Percentiles rank a stretch among this genome's conserved stretches.
These are phyloP conservation scores for Sebastes fasciatus DNA, from an alignment of 2,113 vertebrate genomes.

Conservation along the genomic window DNA sequence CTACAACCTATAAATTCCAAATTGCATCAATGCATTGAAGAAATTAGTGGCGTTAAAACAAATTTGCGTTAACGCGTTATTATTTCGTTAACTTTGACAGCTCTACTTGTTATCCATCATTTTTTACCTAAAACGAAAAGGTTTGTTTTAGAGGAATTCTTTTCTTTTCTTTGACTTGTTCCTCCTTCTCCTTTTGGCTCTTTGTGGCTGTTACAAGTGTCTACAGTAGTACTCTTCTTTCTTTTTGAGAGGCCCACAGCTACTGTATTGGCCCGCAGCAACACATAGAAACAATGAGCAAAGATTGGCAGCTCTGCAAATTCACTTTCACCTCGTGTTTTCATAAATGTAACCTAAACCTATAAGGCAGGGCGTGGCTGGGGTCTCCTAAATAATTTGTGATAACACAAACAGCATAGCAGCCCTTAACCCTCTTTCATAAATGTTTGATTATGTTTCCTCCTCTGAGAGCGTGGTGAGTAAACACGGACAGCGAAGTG, in stretches of 20 bases:
- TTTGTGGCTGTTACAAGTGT: neutral
- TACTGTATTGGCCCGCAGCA: neutral
- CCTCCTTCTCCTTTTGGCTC: neutral
- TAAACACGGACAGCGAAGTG: slow-evolving; percentile 26
- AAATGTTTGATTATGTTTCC: slow-evolving; percentile 44
- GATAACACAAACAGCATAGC: neutral
- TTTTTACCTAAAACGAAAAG: neutral
- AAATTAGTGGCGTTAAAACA: too few species aligned
- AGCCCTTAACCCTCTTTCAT: slow-evolving; percentile 14
- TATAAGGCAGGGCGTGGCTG: too few species aligned
- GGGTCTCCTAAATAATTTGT: slow-evolving; percentile 29
- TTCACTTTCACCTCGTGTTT: neutral
- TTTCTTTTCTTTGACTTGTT: slow-evolving; percentile 17
- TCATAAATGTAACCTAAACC: neutral
- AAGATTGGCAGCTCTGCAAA: slow-evolving; percentile 4
- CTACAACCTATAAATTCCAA: too few species aligned
- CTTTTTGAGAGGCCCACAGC: slow-evolving; percentile 1
- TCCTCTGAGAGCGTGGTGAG: neutral
- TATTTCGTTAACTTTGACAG: too few species aligned
- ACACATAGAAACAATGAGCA: neutral
- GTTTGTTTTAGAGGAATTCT: neutral
- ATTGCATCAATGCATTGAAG: too few species aligned
- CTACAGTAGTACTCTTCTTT: neutral
- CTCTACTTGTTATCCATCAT: too few species aligned
- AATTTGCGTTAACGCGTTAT: too few species aligned